These are phyloP conservation scores for Mesoligia furuncula DNA, from an alignment of 2,888 invertebrate genomes.

Conservation along the genomic window DNA sequence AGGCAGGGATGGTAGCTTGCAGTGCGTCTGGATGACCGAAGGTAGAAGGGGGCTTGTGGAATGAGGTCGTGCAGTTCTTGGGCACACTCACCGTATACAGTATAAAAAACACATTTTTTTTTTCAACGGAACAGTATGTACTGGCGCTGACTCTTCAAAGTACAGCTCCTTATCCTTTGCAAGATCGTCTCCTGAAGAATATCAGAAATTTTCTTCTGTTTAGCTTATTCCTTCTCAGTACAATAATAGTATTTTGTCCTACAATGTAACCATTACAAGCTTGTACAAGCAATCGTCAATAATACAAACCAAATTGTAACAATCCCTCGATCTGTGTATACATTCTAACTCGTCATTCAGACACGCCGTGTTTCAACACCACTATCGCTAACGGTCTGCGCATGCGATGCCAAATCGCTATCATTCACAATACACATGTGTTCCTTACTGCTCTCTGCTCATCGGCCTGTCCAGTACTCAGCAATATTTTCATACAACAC, in stretches of 20 bases:
- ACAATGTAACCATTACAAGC: neutral
- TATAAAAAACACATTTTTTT: neutral
- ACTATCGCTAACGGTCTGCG: neutral
- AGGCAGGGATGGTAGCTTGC: no score
- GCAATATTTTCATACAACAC: conserved; percentile 36
- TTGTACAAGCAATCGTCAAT: conserved; percentile 14
- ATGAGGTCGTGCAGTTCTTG: no score
- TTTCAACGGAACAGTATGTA: no score
- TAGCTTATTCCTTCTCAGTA: neutral
- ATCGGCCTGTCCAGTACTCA: conserved; percentile 20
- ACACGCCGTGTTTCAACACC: conserved; percentile 19
- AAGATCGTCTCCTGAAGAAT: neutral
- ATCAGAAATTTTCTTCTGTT: neutral
- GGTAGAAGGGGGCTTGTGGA: no score
- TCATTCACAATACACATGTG: conserved; percentile 21
- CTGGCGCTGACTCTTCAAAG: neutral
- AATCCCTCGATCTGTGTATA: conserved; percentile 24
- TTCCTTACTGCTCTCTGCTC: conserved; percentile 18
- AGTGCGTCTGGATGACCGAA: no score
- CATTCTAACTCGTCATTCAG: conserved; percentile 15
- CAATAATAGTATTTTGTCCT: neutral
- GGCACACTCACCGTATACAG: no score
- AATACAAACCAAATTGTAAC: conserved; percentile 19
- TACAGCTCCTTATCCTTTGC: neutral
- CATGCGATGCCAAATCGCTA: conserved; percentile 33